Percentiles rank a stretch among this genome's conserved stretches.
Conservation (phyloP, 2,888 invertebrate genomes). For the Meta bourneti region DNA sequence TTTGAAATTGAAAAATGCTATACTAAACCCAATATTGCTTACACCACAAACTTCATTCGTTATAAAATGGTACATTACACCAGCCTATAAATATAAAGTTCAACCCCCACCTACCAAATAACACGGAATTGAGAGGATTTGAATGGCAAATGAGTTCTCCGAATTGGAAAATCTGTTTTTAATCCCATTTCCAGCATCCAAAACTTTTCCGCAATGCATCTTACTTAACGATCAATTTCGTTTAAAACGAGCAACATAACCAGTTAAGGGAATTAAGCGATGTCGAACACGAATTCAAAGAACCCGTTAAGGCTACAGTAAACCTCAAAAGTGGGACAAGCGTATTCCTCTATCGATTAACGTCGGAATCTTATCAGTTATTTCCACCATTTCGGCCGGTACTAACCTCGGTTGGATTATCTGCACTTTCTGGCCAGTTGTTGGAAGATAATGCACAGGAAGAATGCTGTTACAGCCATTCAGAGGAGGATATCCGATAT, state of each 20-base stretch:
- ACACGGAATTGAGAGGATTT: neutral
- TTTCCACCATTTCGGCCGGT: slow-evolving; percentile 11
- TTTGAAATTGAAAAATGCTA: too few species aligned
- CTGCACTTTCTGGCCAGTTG: neutral
- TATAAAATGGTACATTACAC: too few species aligned
- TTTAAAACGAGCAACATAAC: neutral
- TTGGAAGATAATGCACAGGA: neutral
- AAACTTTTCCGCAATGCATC: neutral
- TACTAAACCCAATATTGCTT: too few species aligned
- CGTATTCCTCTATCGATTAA: neutral
- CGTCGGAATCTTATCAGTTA: slow-evolving; percentile 24
- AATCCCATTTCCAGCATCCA: neutral
- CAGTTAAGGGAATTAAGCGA: neutral
- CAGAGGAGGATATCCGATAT: neutral
- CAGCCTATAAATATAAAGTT: too few species aligned
- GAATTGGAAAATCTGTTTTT: neutral
- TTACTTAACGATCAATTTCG: neutral
- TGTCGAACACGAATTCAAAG: neutral
- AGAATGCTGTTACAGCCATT: neutral
- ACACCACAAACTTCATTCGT: too few species aligned
- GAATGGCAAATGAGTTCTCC: neutral
- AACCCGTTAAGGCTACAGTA: neutral
- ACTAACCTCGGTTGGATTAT: slow-evolving; percentile 4
- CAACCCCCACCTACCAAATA: neutral
- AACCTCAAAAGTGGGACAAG: neutral